A percentile compares a stretch with the other conserved stretches of the same genome.
Conservation (phyloP, 2,113 vertebrate species). For the Salvelinus fontinalis region DNA sequence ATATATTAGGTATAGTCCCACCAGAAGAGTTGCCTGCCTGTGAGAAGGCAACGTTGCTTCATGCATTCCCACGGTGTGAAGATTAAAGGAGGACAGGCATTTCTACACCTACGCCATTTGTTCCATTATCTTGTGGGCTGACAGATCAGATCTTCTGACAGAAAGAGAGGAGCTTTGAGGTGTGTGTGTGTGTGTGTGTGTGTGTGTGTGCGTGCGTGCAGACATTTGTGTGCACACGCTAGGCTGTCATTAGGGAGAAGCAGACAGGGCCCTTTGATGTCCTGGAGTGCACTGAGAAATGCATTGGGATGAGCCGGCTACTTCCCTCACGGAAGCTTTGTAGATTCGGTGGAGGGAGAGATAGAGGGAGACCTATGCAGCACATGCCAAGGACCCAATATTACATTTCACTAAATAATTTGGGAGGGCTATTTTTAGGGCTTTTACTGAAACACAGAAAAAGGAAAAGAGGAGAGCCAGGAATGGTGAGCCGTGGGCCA, state of each 20-base stretch:
- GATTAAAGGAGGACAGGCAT: constrained; percentile 41
- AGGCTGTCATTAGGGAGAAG: constrained; percentile 41
- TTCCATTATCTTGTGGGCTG: constrained; percentile 36
- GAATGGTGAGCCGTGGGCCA: too few relatives aligned
- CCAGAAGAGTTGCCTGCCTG: constrained; percentile 9
- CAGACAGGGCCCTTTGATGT: constrained; percentile 42
- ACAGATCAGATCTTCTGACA: constrained; percentile 50
- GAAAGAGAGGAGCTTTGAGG: constrained; percentile 37
- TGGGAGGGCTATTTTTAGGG: too few relatives aligned
- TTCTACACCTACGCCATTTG: constrained; percentile 40
- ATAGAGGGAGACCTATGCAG: too few relatives aligned
- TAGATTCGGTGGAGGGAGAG: too few relatives aligned
- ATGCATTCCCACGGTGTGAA: constrained; percentile 20
- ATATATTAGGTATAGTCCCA: not conserved
- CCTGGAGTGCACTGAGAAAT: constrained; percentile 23
- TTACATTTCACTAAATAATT: too few relatives aligned
- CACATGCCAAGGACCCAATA: too few relatives aligned
- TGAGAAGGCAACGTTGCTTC: not conserved
- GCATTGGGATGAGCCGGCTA: not conserved
- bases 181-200: constrained; percentile 4
- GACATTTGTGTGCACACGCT: not conserved
- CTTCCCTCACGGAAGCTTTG: not conserved
- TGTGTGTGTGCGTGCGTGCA: too few relatives aligned
- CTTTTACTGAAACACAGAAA: too few relatives aligned
- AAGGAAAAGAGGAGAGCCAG: too few relatives aligned